Evolutionary conservation across 2,888 invertebrate species (phyloP).

Genomic region (Biston betularia): DNA sequence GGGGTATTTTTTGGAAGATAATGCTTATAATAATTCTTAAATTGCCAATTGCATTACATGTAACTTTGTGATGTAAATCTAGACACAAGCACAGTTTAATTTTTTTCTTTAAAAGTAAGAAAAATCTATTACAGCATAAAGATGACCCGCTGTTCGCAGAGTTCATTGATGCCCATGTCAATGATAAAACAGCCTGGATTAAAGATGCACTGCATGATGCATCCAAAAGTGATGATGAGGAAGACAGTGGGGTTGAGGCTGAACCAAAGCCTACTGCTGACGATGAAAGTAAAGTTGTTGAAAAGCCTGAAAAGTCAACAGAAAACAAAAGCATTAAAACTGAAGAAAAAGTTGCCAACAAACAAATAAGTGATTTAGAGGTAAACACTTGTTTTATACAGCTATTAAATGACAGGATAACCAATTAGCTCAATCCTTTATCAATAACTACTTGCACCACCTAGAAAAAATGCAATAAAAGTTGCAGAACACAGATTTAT

Average conservation of each 20-base stretch:
- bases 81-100: background rate
- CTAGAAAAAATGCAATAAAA: too few relatives aligned
- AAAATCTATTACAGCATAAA: conserved; percentile 86
- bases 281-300: conserved; percentile 36
- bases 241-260: conserved; percentile 68
- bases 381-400: conserved; percentile 60
- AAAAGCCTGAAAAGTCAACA: conserved; percentile 44
- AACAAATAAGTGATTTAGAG: conserved; percentile 92
- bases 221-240: conserved; percentile 64
- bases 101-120: too few relatives aligned
- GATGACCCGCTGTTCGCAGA: conserved; percentile 96
- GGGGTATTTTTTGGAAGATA: too few relatives aligned
- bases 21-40: too few relatives aligned
- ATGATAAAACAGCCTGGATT: conserved; percentile 75
- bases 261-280: conserved; percentile 47
- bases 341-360: conserved; percentile 88
- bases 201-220: conserved; percentile 71
- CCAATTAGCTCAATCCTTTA: too few relatives aligned
- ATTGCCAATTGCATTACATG: too few relatives aligned
- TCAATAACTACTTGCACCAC: too few relatives aligned
- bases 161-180: conserved; percentile 94
- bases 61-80: too few relatives aligned
- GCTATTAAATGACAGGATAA: too few relatives aligned
- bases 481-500: too few relatives aligned
- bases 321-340: conserved; percentile 59